phyloP scores from a whole-genome alignment of 2,888 invertebrate species.

The Coremacera marginata region DNA sequence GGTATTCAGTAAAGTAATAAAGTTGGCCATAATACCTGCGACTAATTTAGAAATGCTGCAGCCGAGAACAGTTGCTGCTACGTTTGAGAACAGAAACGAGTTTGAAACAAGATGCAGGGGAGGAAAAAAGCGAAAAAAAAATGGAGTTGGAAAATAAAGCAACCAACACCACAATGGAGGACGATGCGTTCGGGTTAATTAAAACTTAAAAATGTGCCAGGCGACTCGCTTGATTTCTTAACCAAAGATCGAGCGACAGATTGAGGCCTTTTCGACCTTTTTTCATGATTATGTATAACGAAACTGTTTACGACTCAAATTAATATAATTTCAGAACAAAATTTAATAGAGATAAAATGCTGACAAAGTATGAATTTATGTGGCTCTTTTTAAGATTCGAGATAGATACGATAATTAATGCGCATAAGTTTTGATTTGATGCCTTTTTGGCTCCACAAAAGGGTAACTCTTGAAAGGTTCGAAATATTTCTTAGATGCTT shows the following conservation, averaged over 20 bases:
- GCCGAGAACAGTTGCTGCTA: not conserved
- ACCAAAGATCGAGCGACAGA: not conserved
- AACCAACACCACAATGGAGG: not conserved
- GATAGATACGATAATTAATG: not conserved
- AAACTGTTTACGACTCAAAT: too few relatives aligned
- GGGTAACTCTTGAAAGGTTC: too few relatives aligned
- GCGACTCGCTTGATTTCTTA: not conserved
- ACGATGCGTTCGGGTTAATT: not conserved
- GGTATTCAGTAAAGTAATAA: not conserved
- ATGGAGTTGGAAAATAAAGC: slow-evolving; percentile 19
- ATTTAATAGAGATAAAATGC: too few relatives aligned
- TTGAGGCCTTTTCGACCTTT: not conserved
- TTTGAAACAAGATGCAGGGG: not conserved
- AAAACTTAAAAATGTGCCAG: slow-evolving; percentile 1
- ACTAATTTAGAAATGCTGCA: slow-evolving; percentile 15
- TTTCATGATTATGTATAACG: too few relatives aligned
- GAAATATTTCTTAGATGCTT: too few relatives aligned
- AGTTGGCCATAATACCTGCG: slow-evolving; percentile 19
- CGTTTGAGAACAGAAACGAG: not conserved
- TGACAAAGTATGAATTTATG: too few relatives aligned
- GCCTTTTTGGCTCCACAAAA: not conserved
- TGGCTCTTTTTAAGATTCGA: not conserved
- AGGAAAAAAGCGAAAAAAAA: not conserved
- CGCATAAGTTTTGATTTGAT: not conserved
- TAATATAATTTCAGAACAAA: too few relatives aligned